Evolutionary conservation across 2,888 invertebrate genomes (phyloP).

Genomic region (Macrosoma leucophasiata): DNA sequence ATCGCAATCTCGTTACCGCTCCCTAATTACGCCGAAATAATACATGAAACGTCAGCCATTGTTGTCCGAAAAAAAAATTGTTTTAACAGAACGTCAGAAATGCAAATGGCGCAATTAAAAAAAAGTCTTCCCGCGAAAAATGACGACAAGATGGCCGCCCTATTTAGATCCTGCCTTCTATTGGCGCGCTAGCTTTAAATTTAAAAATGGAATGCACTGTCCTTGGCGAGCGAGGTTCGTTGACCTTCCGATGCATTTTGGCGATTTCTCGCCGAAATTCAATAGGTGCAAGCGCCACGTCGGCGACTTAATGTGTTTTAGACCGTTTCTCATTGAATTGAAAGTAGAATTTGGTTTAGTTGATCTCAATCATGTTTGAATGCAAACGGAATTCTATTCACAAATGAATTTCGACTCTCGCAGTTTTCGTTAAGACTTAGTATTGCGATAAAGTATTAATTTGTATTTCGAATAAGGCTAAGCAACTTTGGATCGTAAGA

Average conservation of each 20-base stretch:
- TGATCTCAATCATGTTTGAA: conserved; percentile 21
- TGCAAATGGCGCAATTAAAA: conserved; percentile 51
- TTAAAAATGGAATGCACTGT: conserved; percentile 75
- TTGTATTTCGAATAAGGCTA: conserved; percentile 16
- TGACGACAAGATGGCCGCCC: conserved; percentile 69
- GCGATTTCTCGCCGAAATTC: conserved; percentile 49
- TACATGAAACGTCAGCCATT: conserved; percentile 54
- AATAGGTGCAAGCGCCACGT: conserved; percentile 42
- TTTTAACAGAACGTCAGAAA: conserved; percentile 46
- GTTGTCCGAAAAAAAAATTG: conserved; percentile 48
- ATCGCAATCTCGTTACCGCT: conserved; percentile 53
- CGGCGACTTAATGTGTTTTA: conserved; percentile 31
- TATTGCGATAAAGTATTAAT: conserved; percentile 18
- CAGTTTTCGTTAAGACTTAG: conserved; percentile 25
- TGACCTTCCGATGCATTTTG: conserved; percentile 75
- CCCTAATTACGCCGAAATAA: conserved; percentile 68
- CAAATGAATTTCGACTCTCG: conserved; percentile 29
- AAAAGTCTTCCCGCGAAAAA: conserved; percentile 54
- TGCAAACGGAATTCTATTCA: conserved; percentile 22
- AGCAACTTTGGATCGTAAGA: conserved; percentile 23
- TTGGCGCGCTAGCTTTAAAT: conserved; percentile 71
- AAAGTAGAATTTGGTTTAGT: conserved; percentile 38
- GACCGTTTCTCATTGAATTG: conserved; percentile 33
- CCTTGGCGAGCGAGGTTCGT: conserved; percentile 68
- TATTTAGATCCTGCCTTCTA: conserved; percentile 72